These are phyloP conservation scores for Eupleurogrammus muticus DNA, from an alignment of 2,797 vertebrate species.

Conservation along the genomic window DNA sequence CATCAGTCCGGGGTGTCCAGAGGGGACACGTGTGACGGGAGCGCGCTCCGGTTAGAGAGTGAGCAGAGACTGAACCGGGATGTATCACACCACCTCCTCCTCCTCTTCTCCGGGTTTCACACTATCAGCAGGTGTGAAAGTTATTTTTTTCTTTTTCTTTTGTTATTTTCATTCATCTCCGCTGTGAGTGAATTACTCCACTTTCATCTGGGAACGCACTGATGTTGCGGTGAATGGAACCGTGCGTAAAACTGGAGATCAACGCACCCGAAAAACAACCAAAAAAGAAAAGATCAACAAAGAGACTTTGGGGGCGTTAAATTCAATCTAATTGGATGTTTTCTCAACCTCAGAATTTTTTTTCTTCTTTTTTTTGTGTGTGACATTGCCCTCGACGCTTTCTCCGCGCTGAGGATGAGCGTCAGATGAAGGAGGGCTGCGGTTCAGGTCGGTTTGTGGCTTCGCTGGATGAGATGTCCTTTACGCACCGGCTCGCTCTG, in stretches of 20 bases:
- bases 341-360: too few species aligned
- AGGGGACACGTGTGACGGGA: conserved; percentile 2
- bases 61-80: neutral
- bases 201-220: neutral
- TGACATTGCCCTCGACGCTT: neutral
- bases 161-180: too few species aligned
- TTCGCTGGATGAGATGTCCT: conserved; percentile 48
- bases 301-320: too few species aligned
- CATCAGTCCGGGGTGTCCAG: neutral
- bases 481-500: conserved; percentile 47
- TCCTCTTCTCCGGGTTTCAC: neutral
- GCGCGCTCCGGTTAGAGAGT: conserved; percentile 15
- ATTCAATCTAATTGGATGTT: too few species aligned
- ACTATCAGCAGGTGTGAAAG: too few species aligned
- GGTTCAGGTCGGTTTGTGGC: conserved; percentile 24
- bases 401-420: conserved; percentile 28
- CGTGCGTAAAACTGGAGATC: conserved; percentile 27
- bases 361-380: too few species aligned
- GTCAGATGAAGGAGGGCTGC: conserved; percentile 37
- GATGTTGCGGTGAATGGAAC: neutral
- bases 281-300: too few species aligned
- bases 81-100: neutral
- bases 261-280: neutral
- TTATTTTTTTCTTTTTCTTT: too few species aligned
- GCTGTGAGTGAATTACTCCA: neutral